These are phyloP conservation scores for Arion vulgaris DNA, from an alignment of 1,140 invertebrate genomes.

Conservation along the genomic window DNA sequence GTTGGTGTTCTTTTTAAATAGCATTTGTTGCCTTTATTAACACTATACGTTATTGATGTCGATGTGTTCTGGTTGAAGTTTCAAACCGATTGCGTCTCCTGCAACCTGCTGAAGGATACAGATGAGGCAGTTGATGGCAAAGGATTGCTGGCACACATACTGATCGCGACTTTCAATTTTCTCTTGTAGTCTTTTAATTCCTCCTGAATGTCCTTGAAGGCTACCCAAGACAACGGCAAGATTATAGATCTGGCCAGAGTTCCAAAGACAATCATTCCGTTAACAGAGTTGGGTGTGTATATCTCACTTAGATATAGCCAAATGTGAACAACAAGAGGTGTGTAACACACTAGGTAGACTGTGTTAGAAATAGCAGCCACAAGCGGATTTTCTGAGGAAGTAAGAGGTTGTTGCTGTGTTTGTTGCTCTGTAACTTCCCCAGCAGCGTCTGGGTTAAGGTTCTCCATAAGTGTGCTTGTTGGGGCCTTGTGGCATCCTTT, in stretches of 20 bases:
- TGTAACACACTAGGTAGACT: neutral
- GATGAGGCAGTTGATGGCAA: neutral
- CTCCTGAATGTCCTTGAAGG: neutral
- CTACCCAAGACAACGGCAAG: neutral
- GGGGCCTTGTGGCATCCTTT: neutral
- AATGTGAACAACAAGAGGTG: neutral
- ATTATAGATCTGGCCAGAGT: neutral
- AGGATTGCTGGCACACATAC: neutral
- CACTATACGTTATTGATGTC: neutral
- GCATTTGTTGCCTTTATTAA: no score
- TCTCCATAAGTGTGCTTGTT: neutral
- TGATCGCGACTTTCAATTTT: neutral
- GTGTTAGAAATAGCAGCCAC: neutral
- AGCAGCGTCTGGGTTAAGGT: neutral
- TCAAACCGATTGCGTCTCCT: neutral
- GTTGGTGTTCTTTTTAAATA: no score
- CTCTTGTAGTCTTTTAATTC: neutral
- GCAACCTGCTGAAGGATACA: slow-evolving; percentile 11
- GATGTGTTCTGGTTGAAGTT: neutral
- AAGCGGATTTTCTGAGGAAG: neutral
- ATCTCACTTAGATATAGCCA: slow-evolving; percentile 6
- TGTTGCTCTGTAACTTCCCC: neutral
- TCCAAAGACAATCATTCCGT: slow-evolving; percentile 8
- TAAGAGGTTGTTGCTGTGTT: no score
- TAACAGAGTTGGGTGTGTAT: neutral